These are phyloP conservation scores for Drosophila bifasciata DNA, from an alignment of 1,140 invertebrate species.

Conservation along the genomic window DNA sequence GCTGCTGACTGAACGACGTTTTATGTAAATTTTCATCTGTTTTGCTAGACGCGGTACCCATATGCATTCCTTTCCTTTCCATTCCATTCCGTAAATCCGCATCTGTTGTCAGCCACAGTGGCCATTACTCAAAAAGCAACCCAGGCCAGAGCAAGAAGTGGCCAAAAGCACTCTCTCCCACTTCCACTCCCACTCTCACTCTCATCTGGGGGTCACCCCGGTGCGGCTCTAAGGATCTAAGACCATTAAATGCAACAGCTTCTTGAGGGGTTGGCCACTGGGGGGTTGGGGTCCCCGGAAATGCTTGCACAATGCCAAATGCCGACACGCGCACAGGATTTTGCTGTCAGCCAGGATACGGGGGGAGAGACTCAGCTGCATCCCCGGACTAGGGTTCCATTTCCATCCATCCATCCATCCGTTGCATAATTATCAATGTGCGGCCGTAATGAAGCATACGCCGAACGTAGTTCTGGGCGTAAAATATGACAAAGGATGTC, in stretches of 20 bases:
- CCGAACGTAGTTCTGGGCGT: conserved; percentile 23
- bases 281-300: conserved; percentile 66
- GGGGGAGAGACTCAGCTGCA: conserved; percentile 63
- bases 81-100: conserved; percentile 71
- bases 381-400: background rate
- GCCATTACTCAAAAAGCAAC: conserved; percentile 65
- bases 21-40: conserved; percentile 67
- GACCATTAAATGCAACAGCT: conserved; percentile 78
- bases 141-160: conserved; percentile 49
- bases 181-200: conserved; percentile 1
- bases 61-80: conserved; percentile 66
- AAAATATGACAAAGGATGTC: conserved; percentile 70
- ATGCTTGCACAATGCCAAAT: conserved; percentile 77
- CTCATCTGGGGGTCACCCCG: too few relatives aligned
- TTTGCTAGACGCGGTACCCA: conserved; percentile 39
- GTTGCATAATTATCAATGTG: conserved; percentile 77
- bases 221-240: conserved; percentile 8
- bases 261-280: conserved; percentile 58
- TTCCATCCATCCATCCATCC: background rate
- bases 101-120: conserved; percentile 73
- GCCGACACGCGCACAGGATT: conserved; percentile 76
- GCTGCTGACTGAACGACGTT: conserved; percentile 67
- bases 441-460: conserved; percentile 68
- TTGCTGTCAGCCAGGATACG: conserved; percentile 59
- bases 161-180: conserved; percentile 28